Base-by-base conservation (phyloP, 35 echinoderm and acorn worm genomes). In the Patiria miniata region DNA sequence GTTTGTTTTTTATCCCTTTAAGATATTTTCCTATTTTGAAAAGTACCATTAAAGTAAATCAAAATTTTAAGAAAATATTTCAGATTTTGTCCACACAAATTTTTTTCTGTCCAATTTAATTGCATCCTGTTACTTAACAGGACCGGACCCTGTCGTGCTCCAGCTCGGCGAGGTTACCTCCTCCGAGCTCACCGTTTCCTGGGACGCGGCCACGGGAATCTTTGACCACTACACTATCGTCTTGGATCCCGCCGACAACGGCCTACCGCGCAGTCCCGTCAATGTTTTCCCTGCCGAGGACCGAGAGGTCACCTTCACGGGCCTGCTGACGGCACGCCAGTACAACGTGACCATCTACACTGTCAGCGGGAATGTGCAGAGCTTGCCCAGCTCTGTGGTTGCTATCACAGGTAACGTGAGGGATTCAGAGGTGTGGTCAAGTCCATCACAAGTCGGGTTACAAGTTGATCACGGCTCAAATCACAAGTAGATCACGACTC, bases 281-380 rank as follows among this genome's bases (percentile, higher is more conserved):
- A 37, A 19, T 2, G 40, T 90, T 8, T 9, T 17, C 40, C 52
- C 77, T 1, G 29, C n/a, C 17, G 52, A 77, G 1, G 59, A 77
- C 34, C 40, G 81, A 38, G 30, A 57, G 18, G 47, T 68, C 2
- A 83, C 61, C 16, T 94, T 90, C 38, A 55, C 55, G 7, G 81
- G 79, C 33, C 77, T 94, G 22, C 26, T 86, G 22, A 44, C 81
- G 22, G 92, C 82, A 29, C 79, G 82, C 8, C 37, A 37, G 10
- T 94, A 94, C 77, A 77, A 57, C n/a, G 79, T 90, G 21, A 81
- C 83, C 6, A 83, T 90, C 6, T 42, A 68, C 2, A 90, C 92
- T 7, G 53, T 79, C 19, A 85, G 76, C 22, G 79, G 85, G 8
- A 36, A 19, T 58, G 29, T 50, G 22, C 28, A 68, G 8, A 90